Evolutionary conservation across 23 tunicate species (phyloP).

Genomic region (Phallusia fumigata): DNA sequence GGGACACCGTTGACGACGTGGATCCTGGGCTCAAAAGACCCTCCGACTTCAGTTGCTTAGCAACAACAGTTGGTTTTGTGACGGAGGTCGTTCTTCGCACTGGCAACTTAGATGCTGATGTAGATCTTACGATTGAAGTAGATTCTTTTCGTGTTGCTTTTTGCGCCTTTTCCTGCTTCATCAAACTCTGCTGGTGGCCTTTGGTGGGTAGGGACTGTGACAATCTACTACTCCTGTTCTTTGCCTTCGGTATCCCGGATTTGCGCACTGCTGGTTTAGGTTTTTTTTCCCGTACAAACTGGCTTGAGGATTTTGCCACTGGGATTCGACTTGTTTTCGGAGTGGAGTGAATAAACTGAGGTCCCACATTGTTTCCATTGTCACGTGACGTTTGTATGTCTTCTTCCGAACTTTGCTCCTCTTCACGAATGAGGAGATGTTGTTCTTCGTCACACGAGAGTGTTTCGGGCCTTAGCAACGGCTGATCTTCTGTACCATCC

Average conservation of each 20-base stretch:
- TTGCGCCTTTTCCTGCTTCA: not conserved
- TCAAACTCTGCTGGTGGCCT: not conserved
- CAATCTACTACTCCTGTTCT: not conserved
- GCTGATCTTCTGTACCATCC: not conserved
- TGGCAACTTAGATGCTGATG: slow-evolving; percentile 51
- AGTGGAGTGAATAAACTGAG: not conserved
- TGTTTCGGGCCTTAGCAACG: not conserved
- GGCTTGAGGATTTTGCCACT: not conserved
- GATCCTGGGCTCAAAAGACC: slow-evolving; percentile 10
- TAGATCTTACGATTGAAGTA: not conserved
- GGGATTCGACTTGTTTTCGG: slow-evolving; percentile 26
- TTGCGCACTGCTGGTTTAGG: not conserved
- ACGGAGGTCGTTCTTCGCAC: slow-evolving; percentile 8
- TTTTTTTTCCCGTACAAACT: not conserved
- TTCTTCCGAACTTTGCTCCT: not conserved
- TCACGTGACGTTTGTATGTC: not conserved
- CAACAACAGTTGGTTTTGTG: not conserved
- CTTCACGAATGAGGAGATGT: not conserved
- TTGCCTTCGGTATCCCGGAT: not conserved
- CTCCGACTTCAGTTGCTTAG: not conserved
- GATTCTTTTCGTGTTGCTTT: not conserved
- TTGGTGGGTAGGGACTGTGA: not conserved
- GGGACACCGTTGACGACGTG: slow-evolving; percentile 55
- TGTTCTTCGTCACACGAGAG: slow-evolving; percentile 4
- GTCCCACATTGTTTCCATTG: not conserved